Evolutionary conservation across 2,888 invertebrate species (phyloP), one percentile per base, ranked within the genome.

Genomic region (Tridacna crocea): DNA sequence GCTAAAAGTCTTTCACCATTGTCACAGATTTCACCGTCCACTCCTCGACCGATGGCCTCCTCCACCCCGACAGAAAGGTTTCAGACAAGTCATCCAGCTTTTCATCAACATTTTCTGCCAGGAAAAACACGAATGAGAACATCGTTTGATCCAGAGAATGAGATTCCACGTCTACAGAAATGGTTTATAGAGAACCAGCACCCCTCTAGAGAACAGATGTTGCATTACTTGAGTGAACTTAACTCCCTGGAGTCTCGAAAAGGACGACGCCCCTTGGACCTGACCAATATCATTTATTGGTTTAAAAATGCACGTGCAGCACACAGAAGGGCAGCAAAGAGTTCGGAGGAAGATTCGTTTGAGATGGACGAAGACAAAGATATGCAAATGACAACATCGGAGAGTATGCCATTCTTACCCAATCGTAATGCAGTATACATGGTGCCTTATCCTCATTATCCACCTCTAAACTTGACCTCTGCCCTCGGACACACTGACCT

Each of bases 151-250:
- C 98, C 99, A 0, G 99, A 99, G 95, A 95, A 98, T 92, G 99
- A 99, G 95, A 95, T 99, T 85, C 99, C 99, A 0, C 98, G 98
- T 92, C 95, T 99, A 75, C 99, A 99, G 94, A 96, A 97, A 89
- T 99, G 99, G 99, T 99, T 99, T 95, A 96, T 97, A 63, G 98
- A 98, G 93, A 99, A 99, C 94, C 98, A 99, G 91, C 99, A 99
- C 94, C 99, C 99, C 0, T 98, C 98, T 87, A 96, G 99, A 76
- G 98, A 99, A 92, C 99, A 99, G 95, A 98, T 99, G 93, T 98
- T 98, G 91, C 97, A 98, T 88, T 99, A 98, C 95, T 98, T 99
- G 79, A 97, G 97, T 90, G 98, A 98, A 93, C 95, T 99, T 88
- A 99, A 99, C 94, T 96, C 97, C 82, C 95, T 99, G 86, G 98